Percentiles rank a stretch among this genome's conserved stretches.
Evolutionary conservation across 23 tunicate species (phyloP).

Genomic region (Trididemnum clinides): DNA sequence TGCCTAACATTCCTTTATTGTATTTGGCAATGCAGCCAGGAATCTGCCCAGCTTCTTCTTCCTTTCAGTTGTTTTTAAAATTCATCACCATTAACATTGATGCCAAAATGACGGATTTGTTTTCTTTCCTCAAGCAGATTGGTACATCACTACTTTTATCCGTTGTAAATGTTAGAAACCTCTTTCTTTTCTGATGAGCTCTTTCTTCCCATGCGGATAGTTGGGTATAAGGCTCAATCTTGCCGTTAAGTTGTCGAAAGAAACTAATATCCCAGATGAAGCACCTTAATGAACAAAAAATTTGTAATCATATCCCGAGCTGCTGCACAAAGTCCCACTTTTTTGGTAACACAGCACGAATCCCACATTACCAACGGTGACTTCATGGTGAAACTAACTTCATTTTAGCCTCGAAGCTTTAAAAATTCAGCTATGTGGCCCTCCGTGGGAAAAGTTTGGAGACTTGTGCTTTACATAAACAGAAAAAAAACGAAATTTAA

Average conservation of each 20-base stretch:
- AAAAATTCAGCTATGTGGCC: no score
- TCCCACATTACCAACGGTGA: no score
- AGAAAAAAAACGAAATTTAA: no score
- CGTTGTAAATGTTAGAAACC: not conserved
- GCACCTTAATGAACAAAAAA: conserved; percentile 1
- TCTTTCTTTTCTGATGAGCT: not conserved
- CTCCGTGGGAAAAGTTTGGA: no score
- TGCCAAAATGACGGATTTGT: not conserved
- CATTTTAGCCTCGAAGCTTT: no score
- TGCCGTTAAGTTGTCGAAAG: not conserved
- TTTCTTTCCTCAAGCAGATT: not conserved
- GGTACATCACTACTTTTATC: not conserved
- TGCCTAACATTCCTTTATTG: not conserved
- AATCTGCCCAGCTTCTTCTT: not conserved
- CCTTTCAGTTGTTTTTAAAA: not conserved
- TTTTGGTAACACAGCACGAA: no score
- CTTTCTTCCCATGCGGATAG: not conserved
- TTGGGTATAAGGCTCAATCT: not conserved
- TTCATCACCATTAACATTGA: not conserved
- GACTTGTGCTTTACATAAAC: no score
- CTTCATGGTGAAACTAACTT: no score
- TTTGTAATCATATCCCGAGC: not conserved
- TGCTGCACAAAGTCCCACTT: conserved; percentile 4
- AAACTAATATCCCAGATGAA: not conserved
- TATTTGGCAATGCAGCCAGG: not conserved